These are phyloP conservation scores for Sebastes trivittatus DNA, from an alignment of 2,797 vertebrate species.

Conservation along the genomic window DNA sequence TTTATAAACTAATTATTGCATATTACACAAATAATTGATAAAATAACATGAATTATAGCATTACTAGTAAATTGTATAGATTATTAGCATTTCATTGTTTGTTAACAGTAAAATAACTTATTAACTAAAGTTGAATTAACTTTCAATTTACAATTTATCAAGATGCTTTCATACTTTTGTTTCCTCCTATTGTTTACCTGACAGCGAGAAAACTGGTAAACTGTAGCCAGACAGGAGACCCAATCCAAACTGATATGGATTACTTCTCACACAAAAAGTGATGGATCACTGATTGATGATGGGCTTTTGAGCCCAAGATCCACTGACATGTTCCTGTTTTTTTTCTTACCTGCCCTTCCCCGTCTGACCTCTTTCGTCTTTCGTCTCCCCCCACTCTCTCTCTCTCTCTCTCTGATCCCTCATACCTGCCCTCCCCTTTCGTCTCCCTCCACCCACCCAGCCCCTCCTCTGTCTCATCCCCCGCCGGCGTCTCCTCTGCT, in stretches of 20 bases:
- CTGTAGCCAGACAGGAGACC: slow-evolving; percentile 18
- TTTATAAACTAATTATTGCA: too few relatives aligned
- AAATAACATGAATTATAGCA: too few relatives aligned
- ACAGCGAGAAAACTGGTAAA: neutral
- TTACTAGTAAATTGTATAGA: too few relatives aligned
- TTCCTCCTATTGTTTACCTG: neutral
- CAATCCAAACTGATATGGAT: slow-evolving; percentile 33
- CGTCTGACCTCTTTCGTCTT: neutral
- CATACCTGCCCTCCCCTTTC: neutral
- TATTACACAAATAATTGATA: too few relatives aligned
- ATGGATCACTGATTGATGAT: slow-evolving; percentile 47
- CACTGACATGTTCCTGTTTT: slow-evolving; percentile 12
- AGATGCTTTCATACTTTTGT: slow-evolving; percentile 8
- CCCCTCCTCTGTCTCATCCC: neutral
- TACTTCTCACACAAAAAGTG: slow-evolving; percentile 16
- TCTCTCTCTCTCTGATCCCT: neutral
- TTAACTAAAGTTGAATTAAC: too few relatives aligned
- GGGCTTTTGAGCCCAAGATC: slow-evolving; percentile 11
- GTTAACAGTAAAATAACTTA: too few relatives aligned
- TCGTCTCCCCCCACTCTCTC: neutral
- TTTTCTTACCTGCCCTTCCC: neutral
- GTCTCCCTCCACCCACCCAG: neutral
- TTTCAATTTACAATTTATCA: too few relatives aligned
- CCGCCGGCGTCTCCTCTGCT: neutral
- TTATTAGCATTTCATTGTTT: too few relatives aligned